A percentile compares a stretch with the other conserved stretches of the same genome.
Conservation (phyloP, 2,888 invertebrate species). For the Molorchus minor region DNA sequence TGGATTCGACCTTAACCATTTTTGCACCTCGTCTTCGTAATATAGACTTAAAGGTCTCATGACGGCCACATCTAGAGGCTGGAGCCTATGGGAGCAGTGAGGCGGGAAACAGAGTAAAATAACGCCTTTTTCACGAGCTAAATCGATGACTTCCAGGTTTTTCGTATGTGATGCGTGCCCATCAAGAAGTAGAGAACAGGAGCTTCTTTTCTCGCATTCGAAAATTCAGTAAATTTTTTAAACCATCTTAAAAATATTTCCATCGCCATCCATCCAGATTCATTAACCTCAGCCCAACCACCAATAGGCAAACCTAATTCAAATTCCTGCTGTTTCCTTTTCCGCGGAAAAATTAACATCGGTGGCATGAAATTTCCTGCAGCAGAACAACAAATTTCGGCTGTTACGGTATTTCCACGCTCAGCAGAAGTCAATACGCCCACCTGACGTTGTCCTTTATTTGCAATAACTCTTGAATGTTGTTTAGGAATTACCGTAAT, state of each 20-base stretch:
- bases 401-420: neutral
- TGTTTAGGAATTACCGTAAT: slow-evolving; percentile 15
- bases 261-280: slow-evolving; percentile 53
- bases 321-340: slow-evolving; percentile 30
- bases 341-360: slow-evolving; percentile 40
- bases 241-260: slow-evolving; percentile 54
- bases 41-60: slow-evolving; percentile 5
- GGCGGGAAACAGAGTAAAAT: too few relatives aligned
- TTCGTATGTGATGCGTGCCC: slow-evolving; percentile 2
- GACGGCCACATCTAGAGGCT: slow-evolving; percentile 1
- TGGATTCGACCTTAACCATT: slow-evolving; percentile 2
- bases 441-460: neutral
- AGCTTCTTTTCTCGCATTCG: slow-evolving; percentile 9
- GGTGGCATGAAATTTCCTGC: slow-evolving; percentile 43
- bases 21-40: slow-evolving; percentile 5
- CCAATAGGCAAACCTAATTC: slow-evolving; percentile 44
- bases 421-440: slow-evolving; percentile 1
- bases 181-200: neutral
- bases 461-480: slow-evolving; percentile 11
- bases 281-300: slow-evolving; percentile 45
- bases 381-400: slow-evolving; percentile 4
- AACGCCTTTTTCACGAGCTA: neutral
- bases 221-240: slow-evolving; percentile 40
- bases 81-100: slow-evolving; percentile 3
- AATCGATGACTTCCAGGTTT: slow-evolving; percentile 1